phyloP scores from a whole-genome alignment of 2,888 invertebrate species.

The Andrena haemorrhoa region DNA sequence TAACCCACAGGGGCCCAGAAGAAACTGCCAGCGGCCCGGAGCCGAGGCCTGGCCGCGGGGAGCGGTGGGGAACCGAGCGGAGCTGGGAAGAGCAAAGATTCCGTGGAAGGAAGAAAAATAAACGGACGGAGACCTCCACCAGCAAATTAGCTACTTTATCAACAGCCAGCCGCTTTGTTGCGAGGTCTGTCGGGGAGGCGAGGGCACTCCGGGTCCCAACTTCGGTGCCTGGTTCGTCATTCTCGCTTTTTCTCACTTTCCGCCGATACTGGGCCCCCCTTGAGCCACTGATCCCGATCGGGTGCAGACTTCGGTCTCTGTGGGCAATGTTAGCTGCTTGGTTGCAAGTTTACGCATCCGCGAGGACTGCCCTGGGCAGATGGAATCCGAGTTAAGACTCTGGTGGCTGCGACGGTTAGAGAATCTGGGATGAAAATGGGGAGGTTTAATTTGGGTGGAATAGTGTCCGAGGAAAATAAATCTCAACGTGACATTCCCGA shows the following conservation, averaged over 20 bases:
- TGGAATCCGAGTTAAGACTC: too few relatives aligned
- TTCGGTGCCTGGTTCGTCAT: constrained; percentile 10
- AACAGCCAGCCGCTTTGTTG: constrained; percentile 64
- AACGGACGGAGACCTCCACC: constrained; percentile 71
- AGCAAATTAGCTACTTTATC: constrained; percentile 79
- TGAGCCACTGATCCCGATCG: neutral
- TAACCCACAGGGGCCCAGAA: constrained; percentile 31
- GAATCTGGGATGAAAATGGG: too few relatives aligned
- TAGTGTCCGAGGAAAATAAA: too few relatives aligned
- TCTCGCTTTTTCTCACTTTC: constrained; percentile 19
- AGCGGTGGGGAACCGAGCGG: constrained; percentile 45
- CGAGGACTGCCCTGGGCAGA: too few relatives aligned
- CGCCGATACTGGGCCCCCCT: neutral
- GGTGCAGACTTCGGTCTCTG: neutral
- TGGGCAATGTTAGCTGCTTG: neutral
- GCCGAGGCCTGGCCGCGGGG: constrained; percentile 18
- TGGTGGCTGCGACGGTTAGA: too few relatives aligned
- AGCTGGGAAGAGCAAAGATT: constrained; percentile 69
- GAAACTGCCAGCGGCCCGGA: constrained; percentile 45
- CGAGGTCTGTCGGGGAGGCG: neutral
- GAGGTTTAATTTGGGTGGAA: too few relatives aligned
- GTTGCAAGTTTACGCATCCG: neutral
- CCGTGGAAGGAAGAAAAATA: constrained; percentile 76
- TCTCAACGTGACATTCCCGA: too few relatives aligned
- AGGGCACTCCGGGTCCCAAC: neutral